Evolutionary conservation across 1,140 invertebrate genomes (phyloP).

Genomic region (Pachypeltis micranthus): DNA sequence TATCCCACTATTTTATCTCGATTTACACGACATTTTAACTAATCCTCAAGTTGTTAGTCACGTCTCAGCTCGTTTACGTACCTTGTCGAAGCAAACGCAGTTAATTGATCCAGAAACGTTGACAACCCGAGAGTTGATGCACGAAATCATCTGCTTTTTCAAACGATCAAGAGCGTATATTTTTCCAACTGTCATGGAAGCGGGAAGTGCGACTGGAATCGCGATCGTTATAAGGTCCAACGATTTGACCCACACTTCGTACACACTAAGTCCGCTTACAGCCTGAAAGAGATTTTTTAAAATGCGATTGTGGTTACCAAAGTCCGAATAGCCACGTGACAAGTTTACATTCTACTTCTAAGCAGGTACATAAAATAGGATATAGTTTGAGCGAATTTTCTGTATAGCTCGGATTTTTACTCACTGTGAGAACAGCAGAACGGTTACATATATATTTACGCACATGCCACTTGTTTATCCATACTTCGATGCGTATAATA

Average conservation of each 20-base stretch:
- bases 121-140: conserved; percentile 85
- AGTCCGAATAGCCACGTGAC: too few relatives aligned
- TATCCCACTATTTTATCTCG: too few relatives aligned
- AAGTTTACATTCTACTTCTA: too few relatives aligned
- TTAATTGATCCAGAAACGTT: conserved; percentile 93
- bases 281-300: conserved; percentile 33
- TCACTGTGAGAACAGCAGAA: too few relatives aligned
- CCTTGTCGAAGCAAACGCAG: conserved; percentile 95
- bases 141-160: conserved; percentile 70
- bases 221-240: conserved; percentile 87
- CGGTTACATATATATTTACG: too few relatives aligned
- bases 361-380: too few relatives aligned
- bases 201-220: conserved; percentile 82
- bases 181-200: conserved; percentile 85
- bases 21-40: conserved; percentile 21
- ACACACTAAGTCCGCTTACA: conserved; percentile 39
- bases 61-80: conserved; percentile 37
- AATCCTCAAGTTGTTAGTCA: neutral
- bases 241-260: conserved; percentile 61
- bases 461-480: too few relatives aligned
- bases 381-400: too few relatives aligned
- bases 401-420: too few relatives aligned
- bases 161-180: conserved; percentile 81
- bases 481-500: too few relatives aligned
- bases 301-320: too few relatives aligned